These are phyloP conservation scores for Arge pagana DNA, from an alignment of 2,888 invertebrate genomes.

Conservation along the genomic window DNA sequence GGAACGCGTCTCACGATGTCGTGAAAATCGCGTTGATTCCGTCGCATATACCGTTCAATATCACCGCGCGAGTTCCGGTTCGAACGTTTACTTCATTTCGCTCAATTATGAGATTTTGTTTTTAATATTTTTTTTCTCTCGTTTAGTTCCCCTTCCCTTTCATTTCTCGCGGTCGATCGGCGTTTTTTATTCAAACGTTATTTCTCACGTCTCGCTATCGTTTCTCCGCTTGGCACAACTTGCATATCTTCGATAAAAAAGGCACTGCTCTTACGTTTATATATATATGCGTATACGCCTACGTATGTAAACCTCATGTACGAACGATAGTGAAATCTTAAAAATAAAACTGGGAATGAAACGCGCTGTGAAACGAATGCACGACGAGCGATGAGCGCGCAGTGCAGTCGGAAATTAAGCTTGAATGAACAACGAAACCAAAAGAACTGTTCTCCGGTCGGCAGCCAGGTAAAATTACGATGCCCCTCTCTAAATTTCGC, in stretches of 20 bases:
- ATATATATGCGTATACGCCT: constrained; percentile 3
- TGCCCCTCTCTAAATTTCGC: too few species aligned
- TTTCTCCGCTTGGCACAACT: constrained; percentile 12
- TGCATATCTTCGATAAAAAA: constrained; percentile 28
- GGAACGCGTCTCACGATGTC: too few species aligned
- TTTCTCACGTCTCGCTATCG: constrained; percentile 15
- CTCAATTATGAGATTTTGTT: constrained; percentile 7
- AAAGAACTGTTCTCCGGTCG: too few species aligned
- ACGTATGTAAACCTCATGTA: constrained; percentile 12
- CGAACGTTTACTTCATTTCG: constrained; percentile 5
- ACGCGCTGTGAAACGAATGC: too few species aligned
- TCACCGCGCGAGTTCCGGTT: too few species aligned
- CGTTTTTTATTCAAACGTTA: not conserved
- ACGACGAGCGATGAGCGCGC: too few species aligned
- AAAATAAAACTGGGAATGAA: too few species aligned
- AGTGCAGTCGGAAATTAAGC: too few species aligned
- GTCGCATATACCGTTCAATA: too few species aligned
- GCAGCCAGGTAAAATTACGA: too few species aligned
- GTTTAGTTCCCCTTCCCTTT: not conserved
- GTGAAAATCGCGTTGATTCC: too few species aligned
- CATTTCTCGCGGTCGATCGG: not conserved
- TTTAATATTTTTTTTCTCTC: constrained; percentile 9
- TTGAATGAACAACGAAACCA: too few species aligned
- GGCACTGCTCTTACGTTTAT: constrained; percentile 34
- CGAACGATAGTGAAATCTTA: constrained; percentile 10